These are phyloP conservation scores for Coelopa pilipes DNA, from an alignment of 2,888 invertebrate species.

Conservation along the genomic window DNA sequence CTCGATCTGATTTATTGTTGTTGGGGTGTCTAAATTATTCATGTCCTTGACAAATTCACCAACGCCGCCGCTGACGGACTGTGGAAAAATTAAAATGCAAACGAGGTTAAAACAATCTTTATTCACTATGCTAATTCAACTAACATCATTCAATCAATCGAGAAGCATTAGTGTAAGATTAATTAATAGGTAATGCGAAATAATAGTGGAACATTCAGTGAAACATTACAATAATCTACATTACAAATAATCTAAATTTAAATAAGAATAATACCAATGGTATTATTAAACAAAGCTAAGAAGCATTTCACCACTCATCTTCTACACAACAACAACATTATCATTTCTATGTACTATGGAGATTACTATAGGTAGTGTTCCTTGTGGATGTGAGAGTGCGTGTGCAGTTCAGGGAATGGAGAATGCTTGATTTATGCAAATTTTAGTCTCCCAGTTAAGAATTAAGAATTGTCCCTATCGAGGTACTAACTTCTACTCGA, in stretches of 20 bases:
- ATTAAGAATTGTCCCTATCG: background rate
- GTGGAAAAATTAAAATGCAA: background rate
- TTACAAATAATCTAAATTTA: too few relatives aligned
- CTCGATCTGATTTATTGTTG: constrained; percentile 45
- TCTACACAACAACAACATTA: too few relatives aligned
- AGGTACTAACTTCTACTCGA: too few relatives aligned
- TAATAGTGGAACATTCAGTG: too few relatives aligned
- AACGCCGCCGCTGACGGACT: constrained; percentile 51
- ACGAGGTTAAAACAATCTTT: background rate
- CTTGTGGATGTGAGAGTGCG: background rate
- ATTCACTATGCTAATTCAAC: background rate
- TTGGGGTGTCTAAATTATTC: constrained; percentile 35
- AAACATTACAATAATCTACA: too few relatives aligned
- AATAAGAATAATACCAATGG: too few relatives aligned
- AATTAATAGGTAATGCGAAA: background rate
- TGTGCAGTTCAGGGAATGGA: constrained; percentile 3
- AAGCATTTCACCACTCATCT: too few relatives aligned
- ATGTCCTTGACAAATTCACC: constrained; percentile 43
- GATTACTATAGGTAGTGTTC: too few relatives aligned
- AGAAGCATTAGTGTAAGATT: constrained; percentile 8
- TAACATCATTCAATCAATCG: background rate
- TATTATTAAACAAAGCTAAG: too few relatives aligned
- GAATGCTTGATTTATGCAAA: background rate
- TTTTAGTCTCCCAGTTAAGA: background rate
- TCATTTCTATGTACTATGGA: too few relatives aligned